Conservation (phyloP, 2,888 invertebrate species). For the Leucoma salicis region DNA sequence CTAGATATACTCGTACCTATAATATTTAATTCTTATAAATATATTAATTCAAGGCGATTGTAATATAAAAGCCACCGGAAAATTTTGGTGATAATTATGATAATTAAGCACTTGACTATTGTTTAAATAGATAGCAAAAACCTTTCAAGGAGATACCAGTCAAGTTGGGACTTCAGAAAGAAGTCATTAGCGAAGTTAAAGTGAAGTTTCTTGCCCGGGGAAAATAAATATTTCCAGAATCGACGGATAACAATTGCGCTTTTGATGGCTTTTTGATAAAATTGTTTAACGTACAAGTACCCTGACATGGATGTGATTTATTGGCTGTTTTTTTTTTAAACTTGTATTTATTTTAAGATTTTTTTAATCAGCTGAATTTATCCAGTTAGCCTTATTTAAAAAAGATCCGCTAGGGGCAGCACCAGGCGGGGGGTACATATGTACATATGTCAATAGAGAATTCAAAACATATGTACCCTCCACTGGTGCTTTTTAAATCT, state of each 20-base stretch:
- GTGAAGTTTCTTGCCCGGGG: constrained; percentile 57
- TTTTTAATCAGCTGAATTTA: too few species aligned
- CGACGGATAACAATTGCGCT: constrained; percentile 61
- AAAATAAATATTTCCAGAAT: constrained; percentile 72
- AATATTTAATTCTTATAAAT: too few species aligned
- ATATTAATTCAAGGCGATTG: too few species aligned
- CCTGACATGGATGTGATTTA: constrained; percentile 39
- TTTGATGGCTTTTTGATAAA: constrained; percentile 53
- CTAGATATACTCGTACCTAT: too few species aligned
- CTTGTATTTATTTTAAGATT: too few species aligned
- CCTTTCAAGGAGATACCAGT: constrained; percentile 57
- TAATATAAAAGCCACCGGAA: constrained; percentile 31
- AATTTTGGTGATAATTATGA: constrained; percentile 46
- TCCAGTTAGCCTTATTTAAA: too few species aligned
- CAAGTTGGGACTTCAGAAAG: constrained; percentile 69
- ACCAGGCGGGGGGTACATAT: too few species aligned
- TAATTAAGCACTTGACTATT: constrained; percentile 53
- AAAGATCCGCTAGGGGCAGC: too few species aligned
- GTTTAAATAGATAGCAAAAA: constrained; percentile 67
- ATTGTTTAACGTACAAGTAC: constrained; percentile 46
- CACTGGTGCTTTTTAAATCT: too few species aligned
- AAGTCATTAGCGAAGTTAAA: constrained; percentile 74
- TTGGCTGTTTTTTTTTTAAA: constrained; percentile 5
- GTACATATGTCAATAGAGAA: too few species aligned
- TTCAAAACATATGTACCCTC: too few species aligned